Evolutionary conservation across 2,113 vertebrate species (phyloP), one percentile per base, ranked within the genome.

Genomic region (Trachemys scripta): DNA sequence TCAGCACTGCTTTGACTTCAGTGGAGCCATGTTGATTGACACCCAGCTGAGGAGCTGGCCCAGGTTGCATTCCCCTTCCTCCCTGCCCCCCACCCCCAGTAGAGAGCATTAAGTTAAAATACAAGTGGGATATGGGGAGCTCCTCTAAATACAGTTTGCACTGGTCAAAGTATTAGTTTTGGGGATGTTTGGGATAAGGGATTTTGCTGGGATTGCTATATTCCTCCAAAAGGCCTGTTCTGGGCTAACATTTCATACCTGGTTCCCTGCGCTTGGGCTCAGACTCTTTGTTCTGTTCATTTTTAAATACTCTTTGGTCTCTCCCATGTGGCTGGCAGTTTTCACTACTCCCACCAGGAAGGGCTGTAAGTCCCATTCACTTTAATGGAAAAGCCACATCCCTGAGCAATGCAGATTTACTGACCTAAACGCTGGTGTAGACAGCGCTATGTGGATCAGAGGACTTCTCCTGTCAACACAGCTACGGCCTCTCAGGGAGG

Each of bases 261-360:
- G 12, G 8, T 62, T 59, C 56, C 5, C 1, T 35, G 3, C 13
- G 88, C 83, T 22, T 27, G 42, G 16, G 82, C 29, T 86, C 53
- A 27, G 22, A 83, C 47, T 24, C 20, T 80, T 3, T 27, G 14
- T 83, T 72, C 69, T 72, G 8, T 84, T 92, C 31, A 12, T 57
- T 75, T 75, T 80, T 62, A 80, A 0, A 0, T 31, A 42, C 0
- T 0, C 49, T 11, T 45, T 94, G 54, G 75, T 20, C 59, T 84
- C 54, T 7, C 82, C 53, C 72, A 89, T 0, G 0, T 2, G 29
- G n/a, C 65, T 3, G 13, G 38, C 10, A 47, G 38, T 29, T 81
- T 31, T 88, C 75, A 72, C 20, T 47, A 76, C 4, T 65, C 29
- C 51, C 45, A 42, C 57, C 29, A 35, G 50, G 72, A 10, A 5